Conservation (phyloP, 92 coral and sea anemone species). For the Diadumene lineata region DNA sequence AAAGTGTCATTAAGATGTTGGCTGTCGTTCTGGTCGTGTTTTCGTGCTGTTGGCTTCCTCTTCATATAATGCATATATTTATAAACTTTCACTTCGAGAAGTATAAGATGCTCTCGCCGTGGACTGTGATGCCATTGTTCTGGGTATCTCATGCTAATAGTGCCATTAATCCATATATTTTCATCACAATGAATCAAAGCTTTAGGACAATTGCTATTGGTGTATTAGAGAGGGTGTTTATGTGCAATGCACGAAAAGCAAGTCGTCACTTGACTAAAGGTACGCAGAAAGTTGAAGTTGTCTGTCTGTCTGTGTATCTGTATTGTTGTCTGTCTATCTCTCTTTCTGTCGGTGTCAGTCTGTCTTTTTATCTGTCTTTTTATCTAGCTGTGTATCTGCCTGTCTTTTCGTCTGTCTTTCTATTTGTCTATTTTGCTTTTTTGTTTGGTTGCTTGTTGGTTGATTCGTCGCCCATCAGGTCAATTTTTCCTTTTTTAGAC, state of each 20-base stretch:
- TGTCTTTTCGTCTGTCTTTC: too few species aligned
- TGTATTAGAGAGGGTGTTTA: background rate
- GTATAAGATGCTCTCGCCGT: constrained; percentile 33
- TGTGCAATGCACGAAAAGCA: background rate
- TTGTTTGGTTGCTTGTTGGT: too few species aligned
- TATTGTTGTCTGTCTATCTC: too few species aligned
- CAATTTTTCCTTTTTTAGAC: too few species aligned
- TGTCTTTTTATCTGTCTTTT: too few species aligned
- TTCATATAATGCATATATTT: constrained; percentile 52
- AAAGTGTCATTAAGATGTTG: constrained; percentile 46
- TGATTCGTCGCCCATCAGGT: too few species aligned
- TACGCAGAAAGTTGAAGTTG: too few species aligned
- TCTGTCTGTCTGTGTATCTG: too few species aligned
- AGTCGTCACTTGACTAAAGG: background rate
- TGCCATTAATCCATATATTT: constrained; percentile 52
- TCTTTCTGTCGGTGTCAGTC: too few species aligned
- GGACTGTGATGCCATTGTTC: constrained; percentile 23
- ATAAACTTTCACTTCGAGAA: constrained; percentile 23
- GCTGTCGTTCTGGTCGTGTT: constrained; percentile 40
- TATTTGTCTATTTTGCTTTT: too few species aligned
- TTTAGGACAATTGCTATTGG: constrained; percentile 27
- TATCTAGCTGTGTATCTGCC: too few species aligned
- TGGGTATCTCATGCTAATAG: constrained; percentile 67
- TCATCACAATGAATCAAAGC: constrained; percentile 45
- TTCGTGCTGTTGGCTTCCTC: constrained; percentile 58